Evolutionary conservation across 2,797 vertebrate genomes (phyloP).

Genomic region (Urosaurus nigricauda): DNA sequence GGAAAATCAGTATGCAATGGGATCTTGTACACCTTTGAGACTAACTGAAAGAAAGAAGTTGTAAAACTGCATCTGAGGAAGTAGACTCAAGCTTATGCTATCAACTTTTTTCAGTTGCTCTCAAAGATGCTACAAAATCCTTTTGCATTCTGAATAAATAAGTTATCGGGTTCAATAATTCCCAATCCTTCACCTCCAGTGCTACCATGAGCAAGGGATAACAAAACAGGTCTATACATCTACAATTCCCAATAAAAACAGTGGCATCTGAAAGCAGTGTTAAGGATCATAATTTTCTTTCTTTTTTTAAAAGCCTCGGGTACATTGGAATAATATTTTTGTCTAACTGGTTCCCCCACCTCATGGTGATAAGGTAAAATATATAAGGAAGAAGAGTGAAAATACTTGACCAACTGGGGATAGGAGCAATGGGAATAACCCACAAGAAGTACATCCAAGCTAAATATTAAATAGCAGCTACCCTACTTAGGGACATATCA

Average conservation of each 20-base stretch:
- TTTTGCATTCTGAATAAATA: background rate
- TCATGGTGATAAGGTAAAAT: background rate
- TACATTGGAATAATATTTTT: background rate
- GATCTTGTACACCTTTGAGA: too few relatives aligned
- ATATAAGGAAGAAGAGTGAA: background rate
- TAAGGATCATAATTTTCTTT: background rate
- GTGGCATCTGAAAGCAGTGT: too few relatives aligned
- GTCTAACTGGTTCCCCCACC: background rate
- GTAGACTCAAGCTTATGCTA: too few relatives aligned
- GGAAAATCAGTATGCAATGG: too few relatives aligned
- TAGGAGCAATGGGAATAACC: background rate
- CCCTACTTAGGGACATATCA: background rate
- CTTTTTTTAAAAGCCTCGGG: background rate
- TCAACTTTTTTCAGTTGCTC: too few relatives aligned
- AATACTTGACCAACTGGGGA: background rate
- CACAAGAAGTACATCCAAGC: background rate
- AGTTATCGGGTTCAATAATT: background rate
- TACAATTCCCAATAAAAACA: too few relatives aligned
- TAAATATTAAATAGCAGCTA: slow-evolving; percentile 6
- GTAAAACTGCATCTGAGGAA: too few relatives aligned
- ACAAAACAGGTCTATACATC: too few relatives aligned
- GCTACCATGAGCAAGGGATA: background rate
- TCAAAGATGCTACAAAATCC: too few relatives aligned
- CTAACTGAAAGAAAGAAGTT: too few relatives aligned
- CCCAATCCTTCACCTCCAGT: background rate